Conservation (phyloP, 2,888 invertebrate genomes). For the Watsonalla binaria region DNA sequence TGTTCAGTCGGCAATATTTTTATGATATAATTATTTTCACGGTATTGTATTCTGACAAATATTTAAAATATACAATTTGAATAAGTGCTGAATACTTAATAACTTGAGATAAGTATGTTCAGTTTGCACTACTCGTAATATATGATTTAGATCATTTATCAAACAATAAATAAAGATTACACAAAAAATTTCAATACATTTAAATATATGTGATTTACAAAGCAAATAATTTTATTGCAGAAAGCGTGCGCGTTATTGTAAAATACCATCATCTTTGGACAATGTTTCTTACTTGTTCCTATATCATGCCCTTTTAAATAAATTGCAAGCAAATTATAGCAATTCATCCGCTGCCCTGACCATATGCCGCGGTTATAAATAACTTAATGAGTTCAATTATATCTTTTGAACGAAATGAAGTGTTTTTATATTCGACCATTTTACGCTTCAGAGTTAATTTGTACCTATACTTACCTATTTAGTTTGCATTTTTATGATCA, state of each 20-base stretch:
- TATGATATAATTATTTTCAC: no score
- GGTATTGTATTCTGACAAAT: no score
- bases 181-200: no score
- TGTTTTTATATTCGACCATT: constrained; percentile 24
- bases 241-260: no score
- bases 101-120: no score
- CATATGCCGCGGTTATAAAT: constrained; percentile 52
- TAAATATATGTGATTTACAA: no score
- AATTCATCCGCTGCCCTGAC: constrained; percentile 42
- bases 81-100: no score
- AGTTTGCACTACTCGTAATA: no score
- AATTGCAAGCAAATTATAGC: constrained; percentile 53
- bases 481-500: constrained; percentile 6
- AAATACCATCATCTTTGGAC: constrained; percentile 4
- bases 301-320: constrained; percentile 41
- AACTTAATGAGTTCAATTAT: constrained; percentile 60
- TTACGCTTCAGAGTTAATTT: constrained; percentile 6
- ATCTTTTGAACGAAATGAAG: constrained; percentile 41
- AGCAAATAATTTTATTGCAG: no score
- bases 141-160: no score
- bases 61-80: no score
- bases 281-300: constrained; percentile 8
- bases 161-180: no score
- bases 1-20: neutral
- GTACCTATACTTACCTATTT: constrained; percentile 6